phyloP scores from a whole-genome alignment of 1,140 invertebrate genomes.

The Babylonia areolata region DNA sequence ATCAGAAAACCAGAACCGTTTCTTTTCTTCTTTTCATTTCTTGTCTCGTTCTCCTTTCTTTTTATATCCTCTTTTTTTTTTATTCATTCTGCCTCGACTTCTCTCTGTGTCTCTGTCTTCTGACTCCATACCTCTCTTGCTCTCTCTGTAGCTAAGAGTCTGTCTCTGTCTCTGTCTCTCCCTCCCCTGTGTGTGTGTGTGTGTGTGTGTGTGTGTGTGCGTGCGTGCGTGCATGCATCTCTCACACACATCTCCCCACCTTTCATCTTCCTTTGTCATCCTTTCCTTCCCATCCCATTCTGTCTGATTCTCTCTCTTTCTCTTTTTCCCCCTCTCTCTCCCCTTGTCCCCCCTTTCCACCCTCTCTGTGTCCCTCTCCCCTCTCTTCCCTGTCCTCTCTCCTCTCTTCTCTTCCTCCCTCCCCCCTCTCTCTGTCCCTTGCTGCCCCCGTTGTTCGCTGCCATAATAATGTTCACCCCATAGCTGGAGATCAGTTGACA shows the following conservation, averaged over 20 bases:
- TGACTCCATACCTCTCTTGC: neutral
- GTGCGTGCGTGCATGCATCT: neutral
- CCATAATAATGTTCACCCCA: too few species aligned
- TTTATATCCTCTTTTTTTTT: too few species aligned
- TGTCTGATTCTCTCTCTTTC: too few species aligned
- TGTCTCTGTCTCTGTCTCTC: conserved; percentile 7
- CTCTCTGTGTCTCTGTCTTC: neutral
- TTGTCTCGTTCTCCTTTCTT: too few species aligned
- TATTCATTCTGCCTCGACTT: too few species aligned
- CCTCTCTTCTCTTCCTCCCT: neutral
- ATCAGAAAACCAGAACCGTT: too few species aligned
- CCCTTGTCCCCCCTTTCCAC: neutral
- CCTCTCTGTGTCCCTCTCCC: neutral
- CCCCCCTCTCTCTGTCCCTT: neutral
- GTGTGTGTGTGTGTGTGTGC: too few species aligned
- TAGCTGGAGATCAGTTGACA: too few species aligned
- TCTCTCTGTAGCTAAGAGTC: neutral
- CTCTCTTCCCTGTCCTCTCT: neutral
- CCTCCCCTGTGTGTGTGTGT: neutral
- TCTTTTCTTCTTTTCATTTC: too few species aligned
- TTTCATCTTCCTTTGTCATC: too few species aligned
- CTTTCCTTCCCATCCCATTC: too few species aligned
- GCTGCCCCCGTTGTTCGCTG: too few species aligned
- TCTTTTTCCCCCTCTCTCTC: neutral
- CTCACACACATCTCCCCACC: neutral